These are phyloP conservation scores for Smithornis capensis DNA, from an alignment of 2,113 vertebrate genomes.

Conservation along the genomic window DNA sequence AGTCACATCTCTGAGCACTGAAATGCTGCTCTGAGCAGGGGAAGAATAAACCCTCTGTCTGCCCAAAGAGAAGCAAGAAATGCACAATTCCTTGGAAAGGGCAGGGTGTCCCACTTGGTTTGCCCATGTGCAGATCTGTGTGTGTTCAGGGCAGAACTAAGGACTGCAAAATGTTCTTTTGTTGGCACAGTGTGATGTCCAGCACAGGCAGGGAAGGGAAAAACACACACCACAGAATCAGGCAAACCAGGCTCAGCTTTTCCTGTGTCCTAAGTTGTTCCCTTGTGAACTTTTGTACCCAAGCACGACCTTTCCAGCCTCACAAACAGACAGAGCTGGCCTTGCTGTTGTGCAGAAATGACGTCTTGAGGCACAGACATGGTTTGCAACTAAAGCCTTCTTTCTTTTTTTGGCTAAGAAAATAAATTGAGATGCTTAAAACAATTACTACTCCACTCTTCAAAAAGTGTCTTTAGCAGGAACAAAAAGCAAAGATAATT, in stretches of 20 bases:
- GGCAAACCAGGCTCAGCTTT: neutral
- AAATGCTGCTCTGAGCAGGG: neutral
- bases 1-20: neutral
- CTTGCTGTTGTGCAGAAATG: neutral
- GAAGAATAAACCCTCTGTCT: constrained; percentile 50
- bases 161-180: neutral
- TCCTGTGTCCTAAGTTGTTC: neutral
- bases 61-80: neutral
- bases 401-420: neutral
- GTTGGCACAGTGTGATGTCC: neutral
- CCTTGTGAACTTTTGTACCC: constrained; percentile 35
- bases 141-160: neutral
- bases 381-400: neutral
- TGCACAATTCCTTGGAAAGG: neutral
- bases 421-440: neutral
- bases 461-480: neutral
- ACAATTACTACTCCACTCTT: neutral
- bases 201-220: neutral
- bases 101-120: neutral
- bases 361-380: neutral
- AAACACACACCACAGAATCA: neutral
- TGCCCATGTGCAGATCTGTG: neutral
- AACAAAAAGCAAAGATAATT: neutral
- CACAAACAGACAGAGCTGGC: neutral
- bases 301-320: neutral